These are phyloP conservation scores for Telmatherina bonti DNA, from an alignment of 2,797 vertebrate genomes.

Conservation along the genomic window DNA sequence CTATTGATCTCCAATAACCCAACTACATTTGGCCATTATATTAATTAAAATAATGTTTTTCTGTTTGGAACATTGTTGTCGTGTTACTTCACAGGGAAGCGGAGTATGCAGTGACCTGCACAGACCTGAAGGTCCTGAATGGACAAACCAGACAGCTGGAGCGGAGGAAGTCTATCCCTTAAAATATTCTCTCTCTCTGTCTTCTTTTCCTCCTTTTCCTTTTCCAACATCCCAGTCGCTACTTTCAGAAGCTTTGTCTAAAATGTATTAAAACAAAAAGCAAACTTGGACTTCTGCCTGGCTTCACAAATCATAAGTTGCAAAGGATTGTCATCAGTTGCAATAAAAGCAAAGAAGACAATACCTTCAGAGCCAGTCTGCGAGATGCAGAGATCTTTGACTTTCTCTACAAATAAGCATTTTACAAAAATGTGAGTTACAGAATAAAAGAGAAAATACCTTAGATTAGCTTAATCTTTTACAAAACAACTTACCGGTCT, in stretches of 20 bases:
- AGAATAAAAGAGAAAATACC: constrained; percentile 1
- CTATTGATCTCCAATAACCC: constrained; percentile 2
- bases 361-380: constrained; percentile 80
- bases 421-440: neutral
- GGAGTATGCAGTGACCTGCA: constrained; percentile 22
- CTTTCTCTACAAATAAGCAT: constrained; percentile 64
- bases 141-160: constrained; percentile 74
- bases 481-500: constrained; percentile 66
- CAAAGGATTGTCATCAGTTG: neutral
- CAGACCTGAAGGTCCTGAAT: constrained; percentile 77
- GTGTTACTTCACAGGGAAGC: constrained; percentile 5
- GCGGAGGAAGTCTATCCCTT: constrained; percentile 69
- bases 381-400: constrained; percentile 79
- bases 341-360: constrained; percentile 12
- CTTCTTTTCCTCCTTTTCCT: constrained; percentile 74
- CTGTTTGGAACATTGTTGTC: constrained; percentile 6
- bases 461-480: neutral
- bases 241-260: constrained; percentile 81
- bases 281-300: neutral
- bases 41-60: constrained; percentile 4
- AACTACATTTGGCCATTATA: constrained; percentile 14
- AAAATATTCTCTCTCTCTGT: constrained; percentile 66
- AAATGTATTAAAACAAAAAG: neutral
- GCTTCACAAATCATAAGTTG: neutral
- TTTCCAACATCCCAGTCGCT: constrained; percentile 70